Evolutionary conservation across 2,797 vertebrate species (phyloP), one percentile per base, ranked within the genome.

Genomic region (Pangasius krempfi): DNA sequence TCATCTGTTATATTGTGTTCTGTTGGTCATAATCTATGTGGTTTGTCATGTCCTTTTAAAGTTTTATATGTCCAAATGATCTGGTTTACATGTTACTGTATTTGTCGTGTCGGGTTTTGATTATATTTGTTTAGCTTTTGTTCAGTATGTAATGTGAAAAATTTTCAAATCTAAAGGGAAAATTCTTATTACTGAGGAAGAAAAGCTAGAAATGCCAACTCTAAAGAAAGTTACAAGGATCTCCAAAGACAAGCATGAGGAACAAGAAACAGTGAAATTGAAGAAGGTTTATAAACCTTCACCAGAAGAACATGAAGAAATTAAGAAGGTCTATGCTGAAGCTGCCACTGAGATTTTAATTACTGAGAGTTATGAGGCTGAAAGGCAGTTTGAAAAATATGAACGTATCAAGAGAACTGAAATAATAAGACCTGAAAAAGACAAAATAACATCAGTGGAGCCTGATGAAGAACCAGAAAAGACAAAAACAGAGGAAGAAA

Each of bases 141-240:
- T 94, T 86, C 89, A 54, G 92, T 92, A 91, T 93, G 94, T 97
- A 95, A 95, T 95, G 88, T 95, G 89, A 95, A 95, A 95, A 8
- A 85, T 89, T 90, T 91, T 60, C 89, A 89, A 91, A 90, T 91
- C 86, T 90, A 97, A 96, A 96, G 95, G 91, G 94, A 96, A 94
- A 96, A 93, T 95, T 88, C 91, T 93, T 60, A 37, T 91, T 64
- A 92, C 95, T 86, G 96, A 97, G 92, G 95, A 96, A 68, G 95
- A 94, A 90, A 95, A 93, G 0, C 93, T 95, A 80, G 94, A 97
- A 87, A 94, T 96, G 92, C 88, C 96, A 84, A 93, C 94, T 33
- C 93, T 97, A 91, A 97, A 92, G 92, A 97, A 96, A 93, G 91
- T 92, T 89, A 94, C 93, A 85, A 91, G 88, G 91, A 90, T 95